Evolutionary conservation across 2,113 vertebrate genomes (phyloP), one percentile per base, ranked within the genome.

Genomic region (Athene cunicularia): DNA sequence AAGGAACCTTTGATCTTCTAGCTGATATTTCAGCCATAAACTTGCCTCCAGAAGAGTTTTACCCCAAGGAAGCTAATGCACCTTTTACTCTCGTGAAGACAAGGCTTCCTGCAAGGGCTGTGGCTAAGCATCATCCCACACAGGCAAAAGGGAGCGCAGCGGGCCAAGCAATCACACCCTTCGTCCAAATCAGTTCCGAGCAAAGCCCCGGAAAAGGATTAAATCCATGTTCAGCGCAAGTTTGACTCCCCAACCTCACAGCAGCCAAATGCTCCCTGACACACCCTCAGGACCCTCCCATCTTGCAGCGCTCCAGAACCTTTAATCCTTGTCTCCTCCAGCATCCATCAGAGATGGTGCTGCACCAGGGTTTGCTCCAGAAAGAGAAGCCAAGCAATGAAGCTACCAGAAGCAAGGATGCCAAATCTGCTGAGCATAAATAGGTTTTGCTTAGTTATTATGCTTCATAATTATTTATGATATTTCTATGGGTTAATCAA

Each of bases 401-500:
- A 90, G n/a, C 35, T 58, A 52, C 90, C 85, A 95, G 94, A 90
- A 93, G 71, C 32, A 33, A 58, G 32, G 75, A 35, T 23, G 71
- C 21, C 67, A 71, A 17, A 68, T 90, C 90, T 93, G 77, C 70
- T 2, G 1, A 63, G 63, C 13, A 3, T 62, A 86, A 96, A 80
- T 30, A 89, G 64, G 66, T 93, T 97, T 94, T 94, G 88, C 95
- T 96, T 95, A 93, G 93, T 82, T 95, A 94, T 95, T 96, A 94
- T 7, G 32, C 72, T 84, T 90, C 92, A 81, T 96, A 91, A 97
- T 96, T 97, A 97, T 91, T 94, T 89, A 95, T 92, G 91, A 43
- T 94, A 86, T 94, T 98, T 95, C 64, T 86, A 85, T 85, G 80
- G 95, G 87, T 97, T 95, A 96, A 96, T 96, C 95, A 93, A 96